phyloP scores from a whole-genome alignment of 2,888 invertebrate species.

The Ctena decussata region DNA sequence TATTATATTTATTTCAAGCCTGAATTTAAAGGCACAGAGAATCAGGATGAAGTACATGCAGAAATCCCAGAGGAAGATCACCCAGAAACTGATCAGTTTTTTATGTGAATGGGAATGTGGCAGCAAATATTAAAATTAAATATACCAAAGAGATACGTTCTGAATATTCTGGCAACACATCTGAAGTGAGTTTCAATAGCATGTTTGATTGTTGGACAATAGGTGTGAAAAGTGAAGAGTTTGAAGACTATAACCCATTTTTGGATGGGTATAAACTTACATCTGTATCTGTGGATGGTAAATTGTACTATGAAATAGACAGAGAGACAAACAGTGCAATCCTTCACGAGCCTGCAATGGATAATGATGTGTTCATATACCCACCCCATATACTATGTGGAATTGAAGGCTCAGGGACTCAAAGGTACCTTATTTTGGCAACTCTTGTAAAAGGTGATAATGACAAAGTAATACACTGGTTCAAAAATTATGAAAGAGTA shows the following conservation, averaged over 20 bases:
- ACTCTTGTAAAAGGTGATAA: not conserved
- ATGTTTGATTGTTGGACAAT: not conserved
- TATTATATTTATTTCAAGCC: constrained; percentile 7
- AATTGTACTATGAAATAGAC: not conserved
- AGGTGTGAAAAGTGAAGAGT: not conserved
- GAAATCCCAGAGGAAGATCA: not conserved
- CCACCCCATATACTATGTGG: constrained; percentile 5
- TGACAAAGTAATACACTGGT: not conserved
- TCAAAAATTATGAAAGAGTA: not conserved
- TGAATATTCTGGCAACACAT: not conserved
- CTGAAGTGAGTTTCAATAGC: not conserved
- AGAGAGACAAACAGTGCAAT: not conserved
- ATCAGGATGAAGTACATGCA: not conserved
- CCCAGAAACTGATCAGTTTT: not conserved
- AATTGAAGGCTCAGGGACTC: not conserved
- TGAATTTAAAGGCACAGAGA: not conserved
- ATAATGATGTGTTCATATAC: not conserved
- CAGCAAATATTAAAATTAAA: not conserved
- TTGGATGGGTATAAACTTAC: not conserved
- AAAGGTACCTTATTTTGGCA: not conserved
- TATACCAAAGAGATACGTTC: not conserved
- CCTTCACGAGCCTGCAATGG: not conserved
- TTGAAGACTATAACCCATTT: not conserved
- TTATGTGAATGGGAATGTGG: not conserved
- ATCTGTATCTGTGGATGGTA: not conserved